Base-by-base conservation (phyloP, 1,140 invertebrate genomes). In the Drosophila teissieri region DNA sequence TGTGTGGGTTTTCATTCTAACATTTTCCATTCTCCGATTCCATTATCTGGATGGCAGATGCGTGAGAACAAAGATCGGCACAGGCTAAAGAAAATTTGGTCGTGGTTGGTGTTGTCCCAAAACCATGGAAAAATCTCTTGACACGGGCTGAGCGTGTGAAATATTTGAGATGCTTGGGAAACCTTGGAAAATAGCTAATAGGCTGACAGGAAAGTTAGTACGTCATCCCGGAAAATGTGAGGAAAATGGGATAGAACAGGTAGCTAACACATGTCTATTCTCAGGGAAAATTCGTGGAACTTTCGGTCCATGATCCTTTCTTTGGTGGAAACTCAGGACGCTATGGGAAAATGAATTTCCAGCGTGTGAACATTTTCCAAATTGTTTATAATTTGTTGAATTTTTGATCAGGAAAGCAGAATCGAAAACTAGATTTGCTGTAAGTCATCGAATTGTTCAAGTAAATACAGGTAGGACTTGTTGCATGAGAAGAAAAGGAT, bases 71-170 rank as follows among this genome's bases (percentile, higher is more conserved):
- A 57, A 49, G 64, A 39, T 48, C 58, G 60, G 65, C 51, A 70
- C 63, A 55, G 67, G 22, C 67, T 48, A 70, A 31, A 17, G 36
- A 22, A 52, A 36, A 52, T n/a, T n/a, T n/a, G n/a, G n/a, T 36
- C 4, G 15, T 3, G 49, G 10, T 12, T 51, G 27, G 24, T 49
- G 27, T 11, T 15, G 46, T 7, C 22, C 48, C 27, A n/a, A 27
- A 67, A 34, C 19, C 34, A 11, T 24, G 10, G 14, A 36, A 39
- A 54, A 15, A 46, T 24, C 14, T n/a, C 37, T 40, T 70, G 64
- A 34, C 67, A 49, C 67, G 64, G 67, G 64, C 64, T 55, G n/a
- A 70, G 44, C 67, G 67, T 70, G 67, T 70, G 67, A 70, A 70
- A 70, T 70, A 57, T 42, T 70, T 6, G 36, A 27, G 19, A 69